Percentiles rank a stretch among this genome's conserved stretches.
Conservation (phyloP, 2,113 vertebrate species). For the Holacanthus passer region DNA sequence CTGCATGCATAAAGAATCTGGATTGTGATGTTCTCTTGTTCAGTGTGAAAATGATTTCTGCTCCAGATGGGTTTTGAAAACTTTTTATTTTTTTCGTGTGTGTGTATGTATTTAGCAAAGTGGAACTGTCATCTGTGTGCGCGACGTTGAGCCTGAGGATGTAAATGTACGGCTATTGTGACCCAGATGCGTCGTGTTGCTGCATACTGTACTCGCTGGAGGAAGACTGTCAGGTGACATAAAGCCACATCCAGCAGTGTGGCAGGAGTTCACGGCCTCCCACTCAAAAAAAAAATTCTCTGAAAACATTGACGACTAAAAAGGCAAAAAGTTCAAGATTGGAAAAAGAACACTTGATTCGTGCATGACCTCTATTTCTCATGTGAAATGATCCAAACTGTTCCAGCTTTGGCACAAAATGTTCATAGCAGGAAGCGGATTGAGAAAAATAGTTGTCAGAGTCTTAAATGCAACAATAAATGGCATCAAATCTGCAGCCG, state of each 20-base stretch:
- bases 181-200: conserved; percentile 57
- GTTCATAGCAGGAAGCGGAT: background rate
- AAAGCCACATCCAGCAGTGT: conserved; percentile 66
- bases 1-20: conserved; percentile 75
- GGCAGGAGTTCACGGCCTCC: background rate
- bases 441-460: background rate
- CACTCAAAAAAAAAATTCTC: background rate
- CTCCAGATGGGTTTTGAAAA: conserved; percentile 60
- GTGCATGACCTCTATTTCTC: background rate
- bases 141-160: conserved; percentile 52
- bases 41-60: conserved; percentile 68
- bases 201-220: conserved; percentile 36
- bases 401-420: conserved; percentile 2
- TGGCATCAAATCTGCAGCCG: background rate
- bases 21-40: conserved; percentile 72
- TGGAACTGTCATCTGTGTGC: conserved; percentile 64
- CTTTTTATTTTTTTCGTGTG: conserved; percentile 25
- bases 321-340: background rate
- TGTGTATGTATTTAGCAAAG: conserved; percentile 66
- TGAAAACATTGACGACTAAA: background rate
- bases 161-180: conserved; percentile 63
- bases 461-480: background rate
- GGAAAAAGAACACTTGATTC: too few relatives aligned
- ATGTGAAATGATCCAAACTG: background rate
- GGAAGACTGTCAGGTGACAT: conserved; percentile 38